Evolutionary conservation across 2,797 vertebrate genomes (phyloP).

Genomic region (Ctenosaura bakeri): DNA sequence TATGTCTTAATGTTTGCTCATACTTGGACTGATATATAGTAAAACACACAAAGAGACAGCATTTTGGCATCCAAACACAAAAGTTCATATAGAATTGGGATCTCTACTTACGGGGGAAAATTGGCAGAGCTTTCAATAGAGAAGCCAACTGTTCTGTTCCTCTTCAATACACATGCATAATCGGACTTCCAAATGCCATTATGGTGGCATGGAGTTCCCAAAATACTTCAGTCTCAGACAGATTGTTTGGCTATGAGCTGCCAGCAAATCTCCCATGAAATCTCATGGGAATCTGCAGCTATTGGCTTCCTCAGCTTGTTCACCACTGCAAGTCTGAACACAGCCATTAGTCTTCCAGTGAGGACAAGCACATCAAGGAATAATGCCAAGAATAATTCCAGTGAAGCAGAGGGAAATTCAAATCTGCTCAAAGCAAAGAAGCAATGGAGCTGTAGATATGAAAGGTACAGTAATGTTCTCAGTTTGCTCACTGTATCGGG

Average conservation of each 20-base stretch:
- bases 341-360: constrained; percentile 14
- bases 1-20: neutral
- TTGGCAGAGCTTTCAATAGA: neutral
- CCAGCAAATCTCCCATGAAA: constrained; percentile 1
- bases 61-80: neutral
- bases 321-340: neutral
- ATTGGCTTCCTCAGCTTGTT: neutral
- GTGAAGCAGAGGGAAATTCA: constrained; percentile 29
- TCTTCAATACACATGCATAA: neutral
- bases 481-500: constrained; percentile 9
- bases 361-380: constrained; percentile 10
- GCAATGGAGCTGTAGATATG: constrained; percentile 30
- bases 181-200: neutral
- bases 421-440: constrained; percentile 33
- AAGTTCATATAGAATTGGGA: neutral
- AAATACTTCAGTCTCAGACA: neutral
- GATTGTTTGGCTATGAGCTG: neutral
- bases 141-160: constrained; percentile 3
- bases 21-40: neutral
- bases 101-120: neutral
- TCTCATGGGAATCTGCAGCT: neutral
- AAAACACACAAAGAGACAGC: neutral
- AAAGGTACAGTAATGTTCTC: constrained; percentile 24
- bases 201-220: neutral
- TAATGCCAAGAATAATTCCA: constrained; percentile 19